Evolutionary conservation across 2,888 invertebrate genomes (phyloP).

Genomic region (Acanthopleura granulata): DNA sequence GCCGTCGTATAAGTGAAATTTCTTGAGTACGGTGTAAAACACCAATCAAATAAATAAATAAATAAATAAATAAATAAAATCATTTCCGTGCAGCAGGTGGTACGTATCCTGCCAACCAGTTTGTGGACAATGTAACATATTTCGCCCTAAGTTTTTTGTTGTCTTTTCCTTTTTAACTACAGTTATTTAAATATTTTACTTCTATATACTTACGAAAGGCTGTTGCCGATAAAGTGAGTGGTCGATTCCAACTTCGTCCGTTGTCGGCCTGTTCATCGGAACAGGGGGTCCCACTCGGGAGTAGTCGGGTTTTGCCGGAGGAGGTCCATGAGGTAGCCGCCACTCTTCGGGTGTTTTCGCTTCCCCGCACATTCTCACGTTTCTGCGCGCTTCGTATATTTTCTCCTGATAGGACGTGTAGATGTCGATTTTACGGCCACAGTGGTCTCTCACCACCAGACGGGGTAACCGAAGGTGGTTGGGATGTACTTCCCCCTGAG

Average conservation of each 20-base stretch:
- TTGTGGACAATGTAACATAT: too few relatives aligned
- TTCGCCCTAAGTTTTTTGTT: too few relatives aligned
- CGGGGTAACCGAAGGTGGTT: neutral
- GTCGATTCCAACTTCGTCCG: neutral
- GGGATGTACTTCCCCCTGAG: slow-evolving; percentile 4
- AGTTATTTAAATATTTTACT: too few relatives aligned
- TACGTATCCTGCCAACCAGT: too few relatives aligned
- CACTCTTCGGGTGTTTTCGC: slow-evolving; percentile 51
- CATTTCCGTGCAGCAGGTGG: too few relatives aligned
- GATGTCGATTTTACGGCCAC: neutral
- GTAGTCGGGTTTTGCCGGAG: slow-evolving; percentile 60
- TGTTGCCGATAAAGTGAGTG: neutral
- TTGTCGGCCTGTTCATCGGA: neutral
- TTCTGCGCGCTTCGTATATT: slow-evolving; percentile 31
- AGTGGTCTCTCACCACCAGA: slow-evolving; percentile 6
- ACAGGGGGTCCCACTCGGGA: slow-evolving; percentile 34
- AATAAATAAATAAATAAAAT: too few relatives aligned
- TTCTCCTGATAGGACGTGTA: slow-evolving; percentile 9
- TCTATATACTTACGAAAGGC: slow-evolving; percentile 14
- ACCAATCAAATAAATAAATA: too few relatives aligned
- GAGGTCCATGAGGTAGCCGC: slow-evolving; percentile 61
- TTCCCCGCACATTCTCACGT: slow-evolving; percentile 29
- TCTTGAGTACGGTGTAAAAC: too few relatives aligned
- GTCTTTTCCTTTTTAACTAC: too few relatives aligned
- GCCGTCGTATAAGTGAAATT: too few relatives aligned